Conservation (phyloP, 53 echinoderm and acorn worm species). For the Echinarachnius parma region DNA sequence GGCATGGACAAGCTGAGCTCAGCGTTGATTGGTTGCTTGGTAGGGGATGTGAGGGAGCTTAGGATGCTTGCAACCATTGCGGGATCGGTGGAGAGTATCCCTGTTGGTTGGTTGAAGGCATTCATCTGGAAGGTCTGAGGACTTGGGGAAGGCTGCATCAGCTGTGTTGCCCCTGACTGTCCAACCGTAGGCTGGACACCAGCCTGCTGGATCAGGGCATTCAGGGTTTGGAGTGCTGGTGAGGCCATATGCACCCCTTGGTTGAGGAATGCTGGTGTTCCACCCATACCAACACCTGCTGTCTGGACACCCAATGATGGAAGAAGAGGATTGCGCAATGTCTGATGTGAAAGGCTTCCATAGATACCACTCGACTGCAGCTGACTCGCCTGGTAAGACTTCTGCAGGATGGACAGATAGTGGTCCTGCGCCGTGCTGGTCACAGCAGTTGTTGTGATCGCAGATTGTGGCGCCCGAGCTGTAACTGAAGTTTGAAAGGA, state of each 20-base stretch:
- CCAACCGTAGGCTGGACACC: conserved; percentile 35
- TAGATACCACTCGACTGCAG: conserved; percentile 2
- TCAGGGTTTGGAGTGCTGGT: conserved; percentile 22
- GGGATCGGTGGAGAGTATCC: not conserved
- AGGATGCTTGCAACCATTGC: not conserved
- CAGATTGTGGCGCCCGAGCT: not conserved
- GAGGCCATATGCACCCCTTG: conserved; percentile 17
- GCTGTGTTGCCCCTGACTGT: conserved; percentile 2
- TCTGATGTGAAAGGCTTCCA: no score
- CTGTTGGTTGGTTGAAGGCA: not conserved
- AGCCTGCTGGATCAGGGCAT: conserved; percentile 32
- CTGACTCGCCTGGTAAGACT: conserved; percentile 21
- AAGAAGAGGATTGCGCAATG: no score
- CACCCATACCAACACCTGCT: not conserved
- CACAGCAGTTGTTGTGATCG: not conserved
- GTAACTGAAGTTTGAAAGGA: not conserved
- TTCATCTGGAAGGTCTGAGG: not conserved
- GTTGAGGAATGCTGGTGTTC: not conserved
- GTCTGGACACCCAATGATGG: no score
- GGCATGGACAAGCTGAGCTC: not conserved
- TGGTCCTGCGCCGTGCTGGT: conserved; percentile 38
- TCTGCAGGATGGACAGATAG: conserved; percentile 39
- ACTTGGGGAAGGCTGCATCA: not conserved
- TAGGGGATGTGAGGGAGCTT: not conserved
- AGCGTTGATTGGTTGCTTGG: not conserved